A percentile compares a stretch with the other conserved stretches of the same genome.
Evolutionary conservation across 2,113 vertebrate species (phyloP).

Genomic region (Rousettus leschenaultii): DNA sequence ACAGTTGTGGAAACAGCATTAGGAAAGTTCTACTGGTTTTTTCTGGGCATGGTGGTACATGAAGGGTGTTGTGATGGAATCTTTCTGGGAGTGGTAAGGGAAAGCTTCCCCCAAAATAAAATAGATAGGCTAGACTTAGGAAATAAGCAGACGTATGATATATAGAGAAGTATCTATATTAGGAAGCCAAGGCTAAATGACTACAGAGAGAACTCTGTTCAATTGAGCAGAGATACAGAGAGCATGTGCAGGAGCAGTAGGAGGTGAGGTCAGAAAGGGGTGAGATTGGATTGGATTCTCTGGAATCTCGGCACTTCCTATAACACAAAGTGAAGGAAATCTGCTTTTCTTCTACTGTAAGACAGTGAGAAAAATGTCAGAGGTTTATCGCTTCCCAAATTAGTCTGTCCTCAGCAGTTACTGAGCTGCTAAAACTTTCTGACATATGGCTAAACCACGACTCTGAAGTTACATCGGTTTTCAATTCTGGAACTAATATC

Average conservation of each 20-base stretch:
- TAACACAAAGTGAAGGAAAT: background rate
- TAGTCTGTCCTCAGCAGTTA: background rate
- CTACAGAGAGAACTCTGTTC: background rate
- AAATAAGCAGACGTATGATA: background rate
- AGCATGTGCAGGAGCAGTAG: background rate
- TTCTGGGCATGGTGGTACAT: background rate
- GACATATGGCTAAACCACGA: background rate
- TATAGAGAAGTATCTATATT: background rate
- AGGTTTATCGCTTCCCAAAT: background rate
- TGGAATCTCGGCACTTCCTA: background rate
- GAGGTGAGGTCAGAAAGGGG: background rate
- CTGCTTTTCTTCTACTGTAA: background rate
- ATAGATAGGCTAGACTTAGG: background rate
- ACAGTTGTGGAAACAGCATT: background rate
- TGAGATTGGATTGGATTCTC: background rate
- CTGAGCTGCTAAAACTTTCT: background rate
- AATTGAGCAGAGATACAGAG: background rate
- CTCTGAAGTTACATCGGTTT: background rate
- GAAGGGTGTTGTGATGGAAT: accelerated
- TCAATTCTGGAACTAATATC: background rate
- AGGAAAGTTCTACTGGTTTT: background rate
- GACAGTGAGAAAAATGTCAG: background rate
- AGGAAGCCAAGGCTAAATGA: background rate
- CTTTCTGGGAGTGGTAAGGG: background rate
- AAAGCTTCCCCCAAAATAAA: background rate